Base-by-base conservation (phyloP, 2,797 vertebrate species). In the Cichlasoma orientale region DNA sequence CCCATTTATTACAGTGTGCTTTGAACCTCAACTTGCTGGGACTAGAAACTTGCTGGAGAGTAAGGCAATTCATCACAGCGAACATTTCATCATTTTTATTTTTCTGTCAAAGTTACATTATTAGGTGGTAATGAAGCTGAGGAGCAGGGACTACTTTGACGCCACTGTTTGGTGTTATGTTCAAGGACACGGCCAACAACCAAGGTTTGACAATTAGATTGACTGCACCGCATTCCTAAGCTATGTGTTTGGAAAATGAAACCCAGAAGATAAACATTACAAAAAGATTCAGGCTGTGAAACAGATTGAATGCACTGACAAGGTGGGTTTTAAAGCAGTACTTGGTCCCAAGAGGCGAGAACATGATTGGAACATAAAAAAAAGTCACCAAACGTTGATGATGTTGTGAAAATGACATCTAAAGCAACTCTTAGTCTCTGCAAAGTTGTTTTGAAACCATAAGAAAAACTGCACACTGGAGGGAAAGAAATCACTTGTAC, bases 61-160 rank as follows among this genome's bases (percentile, higher is more conserved):
- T 56, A 77, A 72, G 33, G 82, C 63, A 78, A 92, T 90, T 90
- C 68, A 90, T 90, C 82, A 85, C 68, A 50, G 72, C 3, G 44
- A 84, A 84, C 79, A 87, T 86, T 86, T 91, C 83, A 88, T 88
- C 83, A 82, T 76, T 82, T 90, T 86, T 86, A 79, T 89, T 90
- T 89, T 80, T 86, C 82, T 84, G 86, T 88, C 77, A 90, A 68
- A 82, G 86, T 88, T 84, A 88, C 69, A 82, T 87, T 79, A 90
- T 86, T 78, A 77, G 83, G 79, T 57, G 75, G 74, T 72, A 85
- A 83, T 80, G 75, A 88, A 85, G 80, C 63, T 36, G 61, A 61
- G 72, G 57, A 78, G 68, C 11, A 31, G 74, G 72, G 50, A 8
- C 44, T 56, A 25, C 78, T 88, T 41, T 55, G 10, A 74, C 61